Percentiles rank a stretch among this genome's conserved stretches.
These are phyloP conservation scores for Philopedon plagiatum DNA, from an alignment of 2,888 invertebrate genomes.

Conservation along the genomic window DNA sequence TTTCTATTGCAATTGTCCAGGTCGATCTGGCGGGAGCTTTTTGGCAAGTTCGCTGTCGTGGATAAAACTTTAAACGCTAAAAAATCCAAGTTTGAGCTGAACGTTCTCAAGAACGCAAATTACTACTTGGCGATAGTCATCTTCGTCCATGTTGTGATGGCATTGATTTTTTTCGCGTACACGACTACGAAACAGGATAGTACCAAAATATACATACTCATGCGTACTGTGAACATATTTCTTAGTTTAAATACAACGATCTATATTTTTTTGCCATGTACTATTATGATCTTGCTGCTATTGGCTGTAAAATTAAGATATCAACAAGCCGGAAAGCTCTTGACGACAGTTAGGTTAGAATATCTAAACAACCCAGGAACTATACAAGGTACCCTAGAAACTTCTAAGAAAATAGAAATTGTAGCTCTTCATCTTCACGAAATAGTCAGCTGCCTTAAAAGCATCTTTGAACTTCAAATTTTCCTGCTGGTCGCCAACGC, in stretches of 20 bases:
- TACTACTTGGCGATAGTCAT: too few relatives aligned
- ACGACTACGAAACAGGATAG: not conserved
- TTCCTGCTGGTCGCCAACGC: not conserved
- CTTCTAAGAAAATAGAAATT: not conserved
- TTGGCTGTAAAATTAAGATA: not conserved
- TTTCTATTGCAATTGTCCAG: too few relatives aligned
- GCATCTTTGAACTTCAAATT: not conserved
- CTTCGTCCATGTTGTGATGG: too few relatives aligned
- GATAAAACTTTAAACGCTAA: too few relatives aligned
- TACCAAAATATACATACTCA: not conserved
- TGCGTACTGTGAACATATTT: not conserved
- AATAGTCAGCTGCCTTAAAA: not conserved
- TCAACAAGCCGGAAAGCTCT: not conserved
- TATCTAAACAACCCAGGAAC: not conserved
- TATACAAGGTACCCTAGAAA: not conserved
- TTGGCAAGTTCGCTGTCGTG: too few relatives aligned
- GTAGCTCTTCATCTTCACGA: not conserved
- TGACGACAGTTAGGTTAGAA: too few relatives aligned
- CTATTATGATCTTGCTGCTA: not conserved
- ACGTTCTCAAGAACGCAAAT: too few relatives aligned
- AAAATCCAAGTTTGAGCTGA: too few relatives aligned
- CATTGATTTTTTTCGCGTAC: too few relatives aligned
- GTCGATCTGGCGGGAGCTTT: too few relatives aligned
- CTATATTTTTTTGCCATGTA: not conserved
- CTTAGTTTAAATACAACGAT: not conserved